Conservation (phyloP, 1,140 invertebrate genomes). For the Triops longicaudatus region DNA sequence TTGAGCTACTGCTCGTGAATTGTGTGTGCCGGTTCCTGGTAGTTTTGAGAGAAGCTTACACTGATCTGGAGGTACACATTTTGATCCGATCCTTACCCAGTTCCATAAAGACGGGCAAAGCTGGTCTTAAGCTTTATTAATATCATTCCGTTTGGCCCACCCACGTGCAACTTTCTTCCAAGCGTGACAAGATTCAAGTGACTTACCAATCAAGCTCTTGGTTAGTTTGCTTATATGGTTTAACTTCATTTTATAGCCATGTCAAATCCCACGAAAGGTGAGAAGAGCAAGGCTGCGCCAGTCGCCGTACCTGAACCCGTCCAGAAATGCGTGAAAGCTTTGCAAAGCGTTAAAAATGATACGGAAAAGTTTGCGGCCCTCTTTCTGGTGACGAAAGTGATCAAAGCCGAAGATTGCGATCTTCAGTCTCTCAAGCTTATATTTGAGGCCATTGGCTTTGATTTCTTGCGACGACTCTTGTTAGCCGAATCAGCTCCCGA, state of each 20-base stretch:
- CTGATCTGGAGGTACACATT: background rate
- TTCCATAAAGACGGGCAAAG: background rate
- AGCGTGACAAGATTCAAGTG: slow-evolving; percentile 13
- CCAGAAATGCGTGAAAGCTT: slow-evolving; percentile 65
- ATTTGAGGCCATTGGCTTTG: slow-evolving; percentile 78
- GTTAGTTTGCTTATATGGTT: background rate
- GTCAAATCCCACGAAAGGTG: slow-evolving; percentile 33
- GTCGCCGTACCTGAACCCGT: slow-evolving; percentile 58
- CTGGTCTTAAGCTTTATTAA: slow-evolving; percentile 1
- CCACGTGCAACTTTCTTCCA: background rate
- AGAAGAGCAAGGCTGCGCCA: slow-evolving; percentile 29
- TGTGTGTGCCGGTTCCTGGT: background rate
- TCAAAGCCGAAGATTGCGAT: slow-evolving; percentile 68
- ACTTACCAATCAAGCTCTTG: background rate
- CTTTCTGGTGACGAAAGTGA: slow-evolving; percentile 80
- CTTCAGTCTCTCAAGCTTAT: slow-evolving; percentile 60
- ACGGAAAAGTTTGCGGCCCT: slow-evolving; percentile 84
- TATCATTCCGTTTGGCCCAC: slow-evolving; percentile 9
- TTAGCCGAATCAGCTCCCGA: slow-evolving; percentile 60
- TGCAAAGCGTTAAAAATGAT: slow-evolving; percentile 67
- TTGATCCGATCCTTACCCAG: background rate
- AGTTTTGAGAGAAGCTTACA: background rate
- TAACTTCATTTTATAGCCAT: slow-evolving; percentile 16
- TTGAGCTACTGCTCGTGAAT: background rate
- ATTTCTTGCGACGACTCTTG: slow-evolving; percentile 71